Evolutionary conservation across 2,888 invertebrate genomes (phyloP), one percentile per base, ranked within the genome.

Genomic region (Nezara viridula): DNA sequence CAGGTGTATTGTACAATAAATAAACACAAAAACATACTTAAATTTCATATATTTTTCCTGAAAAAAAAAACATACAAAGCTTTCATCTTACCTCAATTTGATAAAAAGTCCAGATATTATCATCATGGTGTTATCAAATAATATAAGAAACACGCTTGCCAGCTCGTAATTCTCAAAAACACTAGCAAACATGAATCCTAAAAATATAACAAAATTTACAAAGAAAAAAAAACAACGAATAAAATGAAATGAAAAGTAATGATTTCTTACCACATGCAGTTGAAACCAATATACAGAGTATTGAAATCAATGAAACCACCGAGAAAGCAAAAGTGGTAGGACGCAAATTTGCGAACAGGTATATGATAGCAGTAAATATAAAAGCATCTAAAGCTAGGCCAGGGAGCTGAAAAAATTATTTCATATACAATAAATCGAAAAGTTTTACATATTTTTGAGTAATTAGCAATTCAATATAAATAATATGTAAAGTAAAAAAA

Each of bases 71-170:
- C n/a, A n/a, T n/a, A n/a, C n/a, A n/a, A n/a, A n/a, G n/a, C n/a
- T n/a, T n/a, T n/a, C n/a, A n/a, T n/a, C 77, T 92, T 93, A 97
- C 97, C 96, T 96, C 91, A 98, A 94, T 93, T 96, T 96, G 86
- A 97, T 94, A 92, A 98, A 97, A 73, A 97, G 94, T 44, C 98
- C 98, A 88, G 97, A 97, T 2, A 97, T 97, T 91, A 97, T 95
- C 97, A 98, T 97, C 89, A 97, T 94, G 19, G 96, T 94, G 92
- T 96, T 97, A 93, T 98, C 97, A 92, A 98, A 96, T 0, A 98
- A 97, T 90, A 98, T 96, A 88, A 98, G 94, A 92, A 96, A 97
- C 0, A 96, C 96, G 94, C 97, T 96, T 0, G 97, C 97, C 86
- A 95, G 92, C 1, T 97, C 95, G 92, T 97, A 95, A 21, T 96